Base-by-base conservation (phyloP, 2,888 invertebrate genomes). In the Nebria brevicollis region DNA sequence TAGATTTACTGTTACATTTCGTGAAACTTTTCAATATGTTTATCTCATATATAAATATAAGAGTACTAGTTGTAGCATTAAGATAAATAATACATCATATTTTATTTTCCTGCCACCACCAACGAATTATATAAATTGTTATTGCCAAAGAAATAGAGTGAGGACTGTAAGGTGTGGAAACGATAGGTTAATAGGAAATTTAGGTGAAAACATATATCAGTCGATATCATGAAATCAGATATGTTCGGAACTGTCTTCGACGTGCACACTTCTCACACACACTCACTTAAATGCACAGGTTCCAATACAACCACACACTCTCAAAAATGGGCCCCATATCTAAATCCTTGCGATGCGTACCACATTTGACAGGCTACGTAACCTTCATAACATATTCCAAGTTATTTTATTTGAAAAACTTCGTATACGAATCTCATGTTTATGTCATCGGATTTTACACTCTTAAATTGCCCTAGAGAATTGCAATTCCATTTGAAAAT, bases 341-440 rank as follows among this genome's bases (percentile, higher is more conserved):
- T 7, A 20, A 11, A 34, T 70, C 26, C 8, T 75, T 42, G 54
- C 13, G 70, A 70, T 75, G 75, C 75, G 80, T 75, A 81, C 25
- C 77, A 81, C 77, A 77, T 81, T 81, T 77, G 77, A 77, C 81
- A 77, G 81, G 42, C 54, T 54, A 54, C 73, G 65, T 65, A 72
- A 65, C 77, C 77, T 77, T 81, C 81, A 81, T 81, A 81, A 81
- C 76, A 81, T 81, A 81, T 81, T 81, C 81, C 77, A 81, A 81
- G 81, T 81, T 81, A 77, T 77, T 81, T 77, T 81, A 76, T 81
- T 81, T 77, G 81, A 77, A 77, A 81, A 81, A 76, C 81, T 81
- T 81, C 81, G 77, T 72, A 81, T 77, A 76, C 81, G 81, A 81
- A 81, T 81, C 81, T 81, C 81, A 81, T 81, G 81, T 81, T 81